Base-by-base conservation (phyloP, 2,888 invertebrate species). In the Merodon equestris region DNA sequence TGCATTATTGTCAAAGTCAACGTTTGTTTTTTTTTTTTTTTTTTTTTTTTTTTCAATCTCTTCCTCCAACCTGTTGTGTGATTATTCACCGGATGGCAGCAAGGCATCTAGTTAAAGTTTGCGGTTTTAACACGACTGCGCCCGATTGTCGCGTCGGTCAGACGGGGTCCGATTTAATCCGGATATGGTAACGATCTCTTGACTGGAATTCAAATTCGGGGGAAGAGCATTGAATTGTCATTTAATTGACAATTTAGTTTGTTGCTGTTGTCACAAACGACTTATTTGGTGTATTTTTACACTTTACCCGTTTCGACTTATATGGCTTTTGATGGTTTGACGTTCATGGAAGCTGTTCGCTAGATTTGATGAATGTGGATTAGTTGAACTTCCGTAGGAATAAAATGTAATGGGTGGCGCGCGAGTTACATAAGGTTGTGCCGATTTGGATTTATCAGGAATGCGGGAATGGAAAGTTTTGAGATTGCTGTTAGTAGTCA, bases 181-280 rank as follows among this genome's bases (percentile, higher is more conserved):
- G 9, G 57, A 70, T 77, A 73, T 81, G 81, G 81, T 66, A 56
- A 75, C 70, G 66, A 73, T 81, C 73, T 77, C 67, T 81, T 74
- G 82, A 82, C 82, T 60, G 64, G 82, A 82, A 82, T 82, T 79
- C 72, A 79, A 82, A 82, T 82, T 74, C 67, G 64, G 50, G 67
- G 73, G 27, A 81, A 81, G 77, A 81, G 70, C 71, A 77, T 77
- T 77, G 73, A 57, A 61, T 73, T 17, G 70, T 77, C 66, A 58
- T 40, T 64, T 74, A 74, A 79, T 70, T 79, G 73, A 74, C 79
- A 74, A 63, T 74, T 79, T 74, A 66, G 61, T 79, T 64, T 64
- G 79, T 64, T 79, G 54, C 54, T 68, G 27, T 27, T 71, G 14
- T 66, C 42, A 64, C 54, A 56, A 10, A 40, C 42, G 54, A 27